phyloP scores from a whole-genome alignment of 2,113 vertebrate species.

The Caranx melampygus region DNA sequence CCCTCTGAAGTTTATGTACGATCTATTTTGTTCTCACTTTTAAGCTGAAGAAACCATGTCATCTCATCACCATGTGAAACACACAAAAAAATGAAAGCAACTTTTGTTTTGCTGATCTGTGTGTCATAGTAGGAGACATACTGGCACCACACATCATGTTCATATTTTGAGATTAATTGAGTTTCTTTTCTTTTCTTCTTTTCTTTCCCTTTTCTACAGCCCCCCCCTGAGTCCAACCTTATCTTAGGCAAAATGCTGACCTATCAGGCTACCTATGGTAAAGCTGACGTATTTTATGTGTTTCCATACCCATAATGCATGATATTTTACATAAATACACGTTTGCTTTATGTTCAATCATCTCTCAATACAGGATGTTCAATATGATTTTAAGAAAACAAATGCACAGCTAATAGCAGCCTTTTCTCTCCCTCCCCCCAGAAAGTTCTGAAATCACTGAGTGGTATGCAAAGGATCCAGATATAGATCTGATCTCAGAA shows the following conservation, averaged over 20 bases:
- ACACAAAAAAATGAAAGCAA: background rate
- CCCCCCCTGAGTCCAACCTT: accelerated
- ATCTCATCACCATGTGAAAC: background rate
- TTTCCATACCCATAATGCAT: background rate
- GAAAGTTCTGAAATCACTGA: accelerated
- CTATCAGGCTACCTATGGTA: accelerated
- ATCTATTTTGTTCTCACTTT: slow-evolving; percentile 1
- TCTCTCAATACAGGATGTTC: background rate
- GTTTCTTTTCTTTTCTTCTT: slow-evolving; percentile 4
- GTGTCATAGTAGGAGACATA: slow-evolving; percentile 2
- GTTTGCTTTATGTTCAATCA: accelerated
- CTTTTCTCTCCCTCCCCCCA: slow-evolving; percentile 38
- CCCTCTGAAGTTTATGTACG: slow-evolving; percentile 20
- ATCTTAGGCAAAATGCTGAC: slow-evolving; percentile 32
- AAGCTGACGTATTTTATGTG: background rate
- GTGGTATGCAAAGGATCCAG: background rate
- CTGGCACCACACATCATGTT: background rate
- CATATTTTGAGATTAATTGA: slow-evolving; percentile 9
- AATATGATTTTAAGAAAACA: background rate
- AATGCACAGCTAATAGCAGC: background rate
- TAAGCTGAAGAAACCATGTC: background rate
- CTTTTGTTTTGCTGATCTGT: accelerated
- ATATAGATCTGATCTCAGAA: accelerated
- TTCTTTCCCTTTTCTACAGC: slow-evolving; percentile 23
- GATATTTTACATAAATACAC: background rate